Base-by-base conservation (phyloP, 23 tunicate genomes). In the Trididemnum miniatum region DNA sequence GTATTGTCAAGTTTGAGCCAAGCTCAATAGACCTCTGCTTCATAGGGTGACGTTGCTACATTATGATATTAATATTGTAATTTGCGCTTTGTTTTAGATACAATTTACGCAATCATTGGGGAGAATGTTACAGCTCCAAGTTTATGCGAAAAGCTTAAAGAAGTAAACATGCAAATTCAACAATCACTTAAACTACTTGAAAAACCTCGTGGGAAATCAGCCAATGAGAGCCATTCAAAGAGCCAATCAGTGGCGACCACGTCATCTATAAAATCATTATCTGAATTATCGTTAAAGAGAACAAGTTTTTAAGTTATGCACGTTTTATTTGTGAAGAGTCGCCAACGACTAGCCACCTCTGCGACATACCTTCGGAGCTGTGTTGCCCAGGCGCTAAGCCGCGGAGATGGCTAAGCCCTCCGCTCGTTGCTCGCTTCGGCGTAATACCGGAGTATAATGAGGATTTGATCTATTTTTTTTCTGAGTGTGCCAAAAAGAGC, bases 161-260 rank as follows among this genome's bases (percentile, higher is more conserved):
- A 85, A 35, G 89, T 90, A 2, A 90, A 90, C 50, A 57, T 64
- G 49, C 89, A 90, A 66, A 90, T 90, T 22, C 96, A 90, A 64
- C 86, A 73, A 25, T 90, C 96, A 25, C 38, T 90, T 37, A 72
- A 90, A 49, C 81, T 82, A 25, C 78, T 90, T 2, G 86, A 83
- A 65, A 85, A 80, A 34, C 89, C 89, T 15, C 57, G 59, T 20
- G 79, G 57, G 7, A 35, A 77, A 77, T 26, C 67, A 3, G 59
- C 27, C 12, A 20, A 73, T 26, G 79, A 38, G 57, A 73, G 32
- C 57, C 79, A 31, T 69, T 69, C 75, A 31, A 69, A 69, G 39
- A 69, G 75, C 39, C 39, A 69, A 69, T 69, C 75, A 32, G 75
- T 69, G 75, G 31, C 28, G 3, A 30, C 59, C 59, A 12, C 79